A percentile compares a stretch with the other conserved stretches of the same genome.
Conservation (phyloP, 2,888 invertebrate genomes). For the Cerastis rubricosa region DNA sequence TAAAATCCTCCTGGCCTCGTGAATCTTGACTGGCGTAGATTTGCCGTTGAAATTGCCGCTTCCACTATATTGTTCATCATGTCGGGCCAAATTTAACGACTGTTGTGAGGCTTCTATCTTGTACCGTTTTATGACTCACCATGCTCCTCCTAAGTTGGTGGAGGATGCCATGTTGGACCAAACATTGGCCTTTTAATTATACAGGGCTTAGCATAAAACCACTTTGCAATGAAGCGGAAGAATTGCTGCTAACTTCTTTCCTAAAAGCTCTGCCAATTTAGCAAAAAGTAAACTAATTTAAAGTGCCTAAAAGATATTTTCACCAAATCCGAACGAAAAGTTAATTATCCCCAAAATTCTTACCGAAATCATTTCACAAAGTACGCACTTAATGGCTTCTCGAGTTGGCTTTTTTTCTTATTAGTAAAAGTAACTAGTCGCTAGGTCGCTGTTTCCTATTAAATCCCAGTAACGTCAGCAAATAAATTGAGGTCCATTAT, state of each 20-base stretch:
- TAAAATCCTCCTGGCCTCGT: conserved; percentile 67
- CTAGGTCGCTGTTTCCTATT: conserved; percentile 61
- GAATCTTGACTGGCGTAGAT: conserved; percentile 59
- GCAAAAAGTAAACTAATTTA: conserved; percentile 44
- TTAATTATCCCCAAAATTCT: conserved; percentile 53
- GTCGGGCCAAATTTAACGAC: conserved; percentile 59
- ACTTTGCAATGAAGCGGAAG: conserved; percentile 13
- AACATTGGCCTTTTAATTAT: conserved; percentile 36
- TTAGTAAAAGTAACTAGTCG: conserved; percentile 54
- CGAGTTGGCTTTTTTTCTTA: conserved; percentile 61
- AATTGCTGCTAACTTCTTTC: conserved; percentile 19
- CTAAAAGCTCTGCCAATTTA: conserved; percentile 41
- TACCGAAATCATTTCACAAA: conserved; percentile 53
- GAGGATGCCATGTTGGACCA: conserved; percentile 10
- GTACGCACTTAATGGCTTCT: conserved; percentile 49
- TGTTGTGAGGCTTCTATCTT: conserved; percentile 46
- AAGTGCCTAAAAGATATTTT: conserved; percentile 41
- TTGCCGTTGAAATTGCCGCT: conserved; percentile 60
- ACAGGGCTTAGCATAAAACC: conserved; percentile 12
- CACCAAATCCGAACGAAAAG: conserved; percentile 44
- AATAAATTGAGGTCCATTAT: conserved; percentile 73
- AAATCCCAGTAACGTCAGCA: conserved; percentile 62
- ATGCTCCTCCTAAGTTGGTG: conserved; percentile 11
- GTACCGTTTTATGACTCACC: conserved; percentile 43
- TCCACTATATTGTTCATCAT: conserved; percentile 64